phyloP scores from a whole-genome alignment of 2,797 vertebrate species.

The Pangasius krempfi region DNA sequence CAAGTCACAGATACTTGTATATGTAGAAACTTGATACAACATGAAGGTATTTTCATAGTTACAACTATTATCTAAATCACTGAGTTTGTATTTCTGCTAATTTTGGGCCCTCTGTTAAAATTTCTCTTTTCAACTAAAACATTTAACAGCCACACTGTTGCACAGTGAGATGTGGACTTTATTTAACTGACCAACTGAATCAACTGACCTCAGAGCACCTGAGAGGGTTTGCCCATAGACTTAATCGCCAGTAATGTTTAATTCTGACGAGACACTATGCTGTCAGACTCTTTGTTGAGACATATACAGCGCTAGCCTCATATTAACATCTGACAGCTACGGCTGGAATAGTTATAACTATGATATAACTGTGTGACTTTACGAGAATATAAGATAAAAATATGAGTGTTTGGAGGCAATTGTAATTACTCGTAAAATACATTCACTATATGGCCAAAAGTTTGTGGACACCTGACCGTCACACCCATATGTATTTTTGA shows the following conservation, averaged over 20 bases:
- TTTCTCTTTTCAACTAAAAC: neutral
- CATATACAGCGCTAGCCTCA: neutral
- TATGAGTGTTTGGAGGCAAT: neutral
- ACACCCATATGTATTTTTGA: too few species aligned
- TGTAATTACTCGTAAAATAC: neutral
- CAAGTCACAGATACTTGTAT: neutral
- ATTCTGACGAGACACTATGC: neutral
- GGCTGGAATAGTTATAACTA: neutral
- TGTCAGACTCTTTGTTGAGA: neutral
- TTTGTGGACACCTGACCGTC: too few species aligned
- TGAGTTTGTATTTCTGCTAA: neutral
- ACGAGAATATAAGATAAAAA: neutral
- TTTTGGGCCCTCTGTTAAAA: neutral
- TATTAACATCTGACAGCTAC: neutral
- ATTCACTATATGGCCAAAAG: too few species aligned
- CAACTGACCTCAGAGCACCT: neutral
- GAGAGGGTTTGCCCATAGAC: neutral
- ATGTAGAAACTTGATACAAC: neutral
- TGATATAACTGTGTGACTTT: neutral
- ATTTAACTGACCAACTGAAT: neutral
- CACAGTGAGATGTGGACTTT: neutral
- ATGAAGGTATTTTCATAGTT: neutral
- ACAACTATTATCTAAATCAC: neutral
- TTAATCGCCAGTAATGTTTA: neutral
- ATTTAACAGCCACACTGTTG: neutral